Evolutionary conservation across 2,888 invertebrate species (phyloP), one percentile per base, ranked within the genome.

Genomic region (Meandrusa payeni): DNA sequence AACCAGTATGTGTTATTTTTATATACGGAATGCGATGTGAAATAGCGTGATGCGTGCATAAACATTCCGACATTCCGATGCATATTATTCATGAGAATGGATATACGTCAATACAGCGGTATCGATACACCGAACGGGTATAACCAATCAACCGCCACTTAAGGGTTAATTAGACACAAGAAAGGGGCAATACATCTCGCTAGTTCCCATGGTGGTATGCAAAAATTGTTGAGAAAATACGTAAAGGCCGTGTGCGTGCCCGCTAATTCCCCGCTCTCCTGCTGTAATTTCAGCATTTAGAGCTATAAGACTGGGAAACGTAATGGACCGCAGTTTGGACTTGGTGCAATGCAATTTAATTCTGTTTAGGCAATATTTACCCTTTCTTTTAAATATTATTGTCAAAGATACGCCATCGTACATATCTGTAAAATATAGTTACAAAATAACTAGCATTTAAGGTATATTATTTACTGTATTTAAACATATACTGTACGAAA

Each of bases 171-270:
- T 80, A 80, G 61, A 56, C 59, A 47, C 57, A 61, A 64, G 32
- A 38, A 60, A 59, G 64, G 60, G 55, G 57, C 54, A 55, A n/a
- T 56, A 61, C 59, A 59, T 59, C 54, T 51, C 60, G 55, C 55
- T 69, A 70, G 79, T 83, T 85, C 85, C 80, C 85, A 85, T 62
- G 76, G 61, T 54, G 85, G 83, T 76, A 85, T 85, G 85, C 85
- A 83, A 76, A 85, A 86, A 86, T 83, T 82, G 83, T 82, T 85
- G 83, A 76, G 83, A 85, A 81, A 73, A 81, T 77, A 75, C 75
- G 70, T 55, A 54, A 36, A 48, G 46, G 57, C 62, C 59, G 58
- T 67, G 58, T 67, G 64, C 67, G 81, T 81, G 83, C 75, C 60
- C 57, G 78, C 70, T 80, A 80, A 82, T 81, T 68, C 64, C 61